Evolutionary conservation across 2,888 invertebrate genomes (phyloP).

Genomic region (Mythimna pallens): DNA sequence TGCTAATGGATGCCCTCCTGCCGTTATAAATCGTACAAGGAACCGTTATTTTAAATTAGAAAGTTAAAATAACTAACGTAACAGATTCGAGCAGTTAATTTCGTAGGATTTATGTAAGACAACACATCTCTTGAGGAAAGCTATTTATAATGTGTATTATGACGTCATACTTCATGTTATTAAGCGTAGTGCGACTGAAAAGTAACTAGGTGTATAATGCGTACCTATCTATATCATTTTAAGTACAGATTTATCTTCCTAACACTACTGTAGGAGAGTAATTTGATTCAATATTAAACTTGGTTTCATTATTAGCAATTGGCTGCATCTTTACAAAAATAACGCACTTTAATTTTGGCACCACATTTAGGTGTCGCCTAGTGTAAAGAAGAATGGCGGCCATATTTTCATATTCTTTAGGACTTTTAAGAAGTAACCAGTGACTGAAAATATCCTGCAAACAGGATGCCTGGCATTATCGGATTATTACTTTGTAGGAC

Average conservation of each 20-base stretch:
- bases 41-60: slow-evolving; percentile 59
- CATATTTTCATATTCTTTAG: too few relatives aligned
- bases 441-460: background rate
- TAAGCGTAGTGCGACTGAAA: background rate
- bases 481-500: too few relatives aligned
- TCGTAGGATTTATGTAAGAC: slow-evolving; percentile 52
- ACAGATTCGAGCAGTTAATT: slow-evolving; percentile 52
- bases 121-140: slow-evolving; percentile 50
- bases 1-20: slow-evolving; percentile 23
- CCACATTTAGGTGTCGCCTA: too few relatives aligned
- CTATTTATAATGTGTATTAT: slow-evolving; percentile 58
- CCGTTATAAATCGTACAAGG: slow-evolving; percentile 44
- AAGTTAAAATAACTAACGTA: slow-evolving; percentile 44
- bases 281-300: background rate
- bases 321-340: too few relatives aligned
- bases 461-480: background rate
- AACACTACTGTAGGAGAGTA: background rate
- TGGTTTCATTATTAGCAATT: background rate
- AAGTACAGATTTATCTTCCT: background rate
- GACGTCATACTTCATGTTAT: slow-evolving; percentile 53
- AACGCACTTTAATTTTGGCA: too few relatives aligned
- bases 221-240: background rate
- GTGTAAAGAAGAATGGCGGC: too few relatives aligned
- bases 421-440: background rate
- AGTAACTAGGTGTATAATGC: background rate